Conservation (phyloP, 2,888 invertebrate genomes). For the Rotaria sp. region DNA sequence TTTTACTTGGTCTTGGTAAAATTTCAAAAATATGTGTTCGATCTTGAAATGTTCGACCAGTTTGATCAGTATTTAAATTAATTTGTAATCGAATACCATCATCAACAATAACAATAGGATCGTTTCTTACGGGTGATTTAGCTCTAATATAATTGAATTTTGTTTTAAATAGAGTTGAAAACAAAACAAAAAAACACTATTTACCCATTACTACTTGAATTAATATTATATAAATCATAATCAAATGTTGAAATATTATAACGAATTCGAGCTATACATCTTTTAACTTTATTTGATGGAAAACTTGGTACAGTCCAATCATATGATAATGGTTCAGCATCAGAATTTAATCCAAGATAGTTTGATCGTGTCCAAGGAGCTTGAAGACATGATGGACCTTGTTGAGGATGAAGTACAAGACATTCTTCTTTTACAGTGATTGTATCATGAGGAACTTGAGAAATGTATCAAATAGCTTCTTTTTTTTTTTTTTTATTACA, state of each 20-base stretch:
- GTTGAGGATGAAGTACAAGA: constrained; percentile 47
- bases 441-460: constrained; percentile 46
- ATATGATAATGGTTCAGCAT: constrained; percentile 47
- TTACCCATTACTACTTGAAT: constrained; percentile 47
- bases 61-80: constrained; percentile 53
- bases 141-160: not conserved
- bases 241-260: constrained; percentile 55
- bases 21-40: constrained; percentile 50
- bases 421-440: constrained; percentile 45
- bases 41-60: constrained; percentile 53
- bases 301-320: constrained; percentile 53
- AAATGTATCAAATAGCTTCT: constrained; percentile 46
- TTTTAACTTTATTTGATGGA: constrained; percentile 49
- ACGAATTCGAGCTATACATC: constrained; percentile 52
- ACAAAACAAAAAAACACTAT: constrained; percentile 41
- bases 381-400: constrained; percentile 46
- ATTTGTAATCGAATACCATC: constrained; percentile 47
- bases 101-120: constrained; percentile 51
- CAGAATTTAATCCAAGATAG: constrained; percentile 51
- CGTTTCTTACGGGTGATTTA: constrained; percentile 49
- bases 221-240: constrained; percentile 51
- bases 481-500: constrained; percentile 47
- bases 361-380: constrained; percentile 53
- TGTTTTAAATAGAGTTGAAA: not conserved
- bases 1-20: constrained; percentile 44